Conservation (phyloP, 2,113 vertebrate genomes). For the Sander lucioperca region DNA sequence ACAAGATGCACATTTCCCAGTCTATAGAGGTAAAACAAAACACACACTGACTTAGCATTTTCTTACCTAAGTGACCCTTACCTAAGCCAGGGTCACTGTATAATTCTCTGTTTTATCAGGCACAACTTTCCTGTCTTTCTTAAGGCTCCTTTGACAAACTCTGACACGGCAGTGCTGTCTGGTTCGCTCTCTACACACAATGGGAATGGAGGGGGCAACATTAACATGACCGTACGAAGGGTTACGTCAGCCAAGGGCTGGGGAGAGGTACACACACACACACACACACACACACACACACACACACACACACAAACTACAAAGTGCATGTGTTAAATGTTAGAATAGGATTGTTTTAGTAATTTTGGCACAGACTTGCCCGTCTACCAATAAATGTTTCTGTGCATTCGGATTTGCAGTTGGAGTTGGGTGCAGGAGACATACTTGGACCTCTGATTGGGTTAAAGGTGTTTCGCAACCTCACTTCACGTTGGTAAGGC, state of each 20-base stretch:
- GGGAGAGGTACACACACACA: slow-evolving; percentile 89
- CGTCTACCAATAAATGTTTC: background rate
- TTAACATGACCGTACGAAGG: slow-evolving; percentile 91
- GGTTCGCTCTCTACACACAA: slow-evolving; percentile 97
- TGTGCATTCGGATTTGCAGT: slow-evolving; percentile 78
- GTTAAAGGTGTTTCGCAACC: slow-evolving; percentile 94
- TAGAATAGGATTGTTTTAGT: background rate
- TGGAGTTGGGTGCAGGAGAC: slow-evolving; percentile 95
- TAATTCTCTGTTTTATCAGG: slow-evolving; percentile 53
- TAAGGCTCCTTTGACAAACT: slow-evolving; percentile 93
- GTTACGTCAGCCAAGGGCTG: slow-evolving; percentile 95
- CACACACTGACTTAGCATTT: slow-evolving; percentile 77
- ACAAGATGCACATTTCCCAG: slow-evolving; percentile 99
- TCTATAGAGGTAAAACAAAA: slow-evolving; percentile 91
- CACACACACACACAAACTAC: background rate
- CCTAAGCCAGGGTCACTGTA: slow-evolving; percentile 65
- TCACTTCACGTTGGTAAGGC: slow-evolving; percentile 92
- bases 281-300: background rate
- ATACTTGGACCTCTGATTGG: slow-evolving; percentile 94
- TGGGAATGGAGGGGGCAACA: slow-evolving; percentile 93
- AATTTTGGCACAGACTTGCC: background rate
- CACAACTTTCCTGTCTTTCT: slow-evolving; percentile 25
- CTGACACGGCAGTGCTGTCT: slow-evolving; percentile 94
- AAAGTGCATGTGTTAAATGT: background rate
- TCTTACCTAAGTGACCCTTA: too few relatives aligned